Conservation (phyloP, 2,888 invertebrate species). For the Tetragonisca angustula region DNA sequence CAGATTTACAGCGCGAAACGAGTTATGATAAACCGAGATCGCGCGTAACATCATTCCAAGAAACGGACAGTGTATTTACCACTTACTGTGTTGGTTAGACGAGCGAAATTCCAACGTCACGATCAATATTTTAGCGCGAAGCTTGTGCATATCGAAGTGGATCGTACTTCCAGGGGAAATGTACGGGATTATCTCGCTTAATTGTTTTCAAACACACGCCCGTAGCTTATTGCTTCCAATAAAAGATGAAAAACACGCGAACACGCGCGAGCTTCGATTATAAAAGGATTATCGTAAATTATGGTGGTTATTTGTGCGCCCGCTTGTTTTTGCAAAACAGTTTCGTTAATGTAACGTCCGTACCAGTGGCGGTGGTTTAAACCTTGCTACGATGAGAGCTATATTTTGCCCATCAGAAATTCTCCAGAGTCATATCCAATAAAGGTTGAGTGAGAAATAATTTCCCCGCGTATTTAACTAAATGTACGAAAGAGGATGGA, state of each 20-base stretch:
- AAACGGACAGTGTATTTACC: background rate
- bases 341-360: background rate
- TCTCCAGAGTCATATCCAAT: background rate
- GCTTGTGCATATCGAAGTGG: constrained; percentile 43
- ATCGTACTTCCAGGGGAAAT: constrained; percentile 27
- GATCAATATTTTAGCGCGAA: constrained; percentile 46
- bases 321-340: background rate
- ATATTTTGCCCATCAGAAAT: background rate
- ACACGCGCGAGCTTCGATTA: background rate
- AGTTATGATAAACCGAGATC: constrained; percentile 8
- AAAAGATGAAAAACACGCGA: background rate
- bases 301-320: background rate
- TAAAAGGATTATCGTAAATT: constrained; percentile 8
- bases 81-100: constrained; percentile 33
- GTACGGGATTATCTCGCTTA: constrained; percentile 37
- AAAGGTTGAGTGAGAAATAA: too few species aligned
- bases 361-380: background rate
- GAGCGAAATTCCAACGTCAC: constrained; percentile 27
- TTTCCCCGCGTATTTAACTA: background rate
- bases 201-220: constrained; percentile 17
- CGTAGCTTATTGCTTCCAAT: background rate
- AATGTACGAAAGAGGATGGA: background rate
- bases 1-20: background rate
- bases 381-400: background rate
- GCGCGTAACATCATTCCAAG: constrained; percentile 1